Evolutionary conservation across 2,113 vertebrate species (phyloP), one percentile per base, ranked within the genome.

Genomic region (Misgurnus mizolepis): DNA sequence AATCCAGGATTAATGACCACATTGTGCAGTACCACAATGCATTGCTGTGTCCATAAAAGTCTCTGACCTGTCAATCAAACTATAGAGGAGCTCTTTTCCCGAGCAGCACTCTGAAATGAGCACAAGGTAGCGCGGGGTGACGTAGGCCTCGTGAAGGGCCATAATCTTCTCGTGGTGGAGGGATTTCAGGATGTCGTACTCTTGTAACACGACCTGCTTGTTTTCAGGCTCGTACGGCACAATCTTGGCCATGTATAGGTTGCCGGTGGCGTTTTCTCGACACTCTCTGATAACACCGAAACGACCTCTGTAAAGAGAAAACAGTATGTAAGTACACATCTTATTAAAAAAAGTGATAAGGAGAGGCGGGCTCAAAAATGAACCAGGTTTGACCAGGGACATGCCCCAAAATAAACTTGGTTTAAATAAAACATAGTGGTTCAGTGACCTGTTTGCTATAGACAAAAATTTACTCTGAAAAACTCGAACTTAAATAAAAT

Each of bases 111-210:
- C 98, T 0, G 96, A 93, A 62, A 99, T 99, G 61, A 99, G 95
- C 79, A 99, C 98, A 1, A 99, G 94, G 90, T 99, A 99, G 40
- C 97, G 95, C 0, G 98, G 98, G 0, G 98, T 99, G 90, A 99
- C 97, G 75, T 99, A 99, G 0, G 98, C 98, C 84, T 99, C 98
- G 0, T 99, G 98, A 66, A 99, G 91, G 17, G 95, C 91, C 97
- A 99, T 98, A 89, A 99, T 92, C 84, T 93, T 92, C 62, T 98
- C 96, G 0, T 99, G 96, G 81, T 97, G 97, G 67, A 99, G 93
- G 0, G 94, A 95, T 84, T 98, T 97, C 27, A 99, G 94, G 86
- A 99, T 95, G 87, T 99, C 97, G 0, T 99, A 99, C 70, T 99
- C 98, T 89, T 97, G 97, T 58, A 99, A 92, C 67, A 97, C 96